Conservation (phyloP, 2,888 invertebrate species). For the Cepaea hortensis region DNA sequence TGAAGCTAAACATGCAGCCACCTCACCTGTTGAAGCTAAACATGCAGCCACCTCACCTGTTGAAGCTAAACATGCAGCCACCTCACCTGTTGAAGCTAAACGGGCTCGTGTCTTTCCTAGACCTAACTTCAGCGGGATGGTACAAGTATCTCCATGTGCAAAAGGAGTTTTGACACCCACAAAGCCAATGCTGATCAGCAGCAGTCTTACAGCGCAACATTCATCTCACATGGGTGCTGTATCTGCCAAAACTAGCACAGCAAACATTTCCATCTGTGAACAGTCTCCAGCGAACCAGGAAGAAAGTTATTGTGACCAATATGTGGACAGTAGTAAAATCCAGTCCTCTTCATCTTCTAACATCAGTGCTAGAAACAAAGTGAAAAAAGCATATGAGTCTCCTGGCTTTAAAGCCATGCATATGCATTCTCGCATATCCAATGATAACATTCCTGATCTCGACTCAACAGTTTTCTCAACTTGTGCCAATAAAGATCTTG, state of each 20-base stretch:
- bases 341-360: not conserved
- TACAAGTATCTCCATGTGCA: slow-evolving; percentile 17
- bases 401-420: no score
- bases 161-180: not conserved
- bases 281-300: not conserved
- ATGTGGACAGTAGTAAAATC: not conserved
- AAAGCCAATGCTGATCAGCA: not conserved
- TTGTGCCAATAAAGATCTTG: not conserved
- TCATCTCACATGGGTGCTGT: not conserved
- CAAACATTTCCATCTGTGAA: not conserved
- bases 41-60: no score
- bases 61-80: no score
- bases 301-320: not conserved
- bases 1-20: no score
- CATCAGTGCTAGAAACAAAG: not conserved
- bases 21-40: no score
- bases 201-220: not conserved
- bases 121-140: slow-evolving; percentile 36
- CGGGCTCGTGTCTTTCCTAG: not conserved
- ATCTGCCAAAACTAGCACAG: not conserved
- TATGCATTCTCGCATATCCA: not conserved
- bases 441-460: not conserved
- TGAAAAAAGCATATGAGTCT: not conserved
- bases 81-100: not conserved
- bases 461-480: not conserved